phyloP scores from a whole-genome alignment of 2,888 invertebrate species.

The Chymomyza caudatula region DNA sequence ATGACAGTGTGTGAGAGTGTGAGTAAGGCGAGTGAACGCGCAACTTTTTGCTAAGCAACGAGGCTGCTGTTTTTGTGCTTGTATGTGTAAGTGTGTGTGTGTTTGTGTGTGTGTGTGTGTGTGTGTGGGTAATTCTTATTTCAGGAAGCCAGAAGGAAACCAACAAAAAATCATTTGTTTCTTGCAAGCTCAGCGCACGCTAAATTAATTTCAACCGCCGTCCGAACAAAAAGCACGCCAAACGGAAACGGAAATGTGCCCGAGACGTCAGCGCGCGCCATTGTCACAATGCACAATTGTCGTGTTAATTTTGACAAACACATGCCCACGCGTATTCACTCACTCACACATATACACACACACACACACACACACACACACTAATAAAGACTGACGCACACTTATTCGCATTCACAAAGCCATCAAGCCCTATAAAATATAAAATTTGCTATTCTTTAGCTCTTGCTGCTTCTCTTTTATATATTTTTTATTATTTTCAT shows the following conservation, averaged over 20 bases:
- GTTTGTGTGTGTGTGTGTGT: neutral
- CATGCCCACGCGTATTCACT: conserved; percentile 54
- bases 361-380: neutral
- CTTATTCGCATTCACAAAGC: conserved; percentile 1
- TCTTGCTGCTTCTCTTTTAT: conserved; percentile 8
- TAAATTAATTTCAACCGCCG: conserved; percentile 63
- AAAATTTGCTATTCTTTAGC: conserved; percentile 42
- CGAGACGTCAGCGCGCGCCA: conserved; percentile 51
- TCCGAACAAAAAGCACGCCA: conserved; percentile 56
- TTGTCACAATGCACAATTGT: conserved; percentile 55
- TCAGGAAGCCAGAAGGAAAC: conserved; percentile 46
- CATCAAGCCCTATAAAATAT: conserved; percentile 25
- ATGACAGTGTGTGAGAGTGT: conserved; percentile 48
- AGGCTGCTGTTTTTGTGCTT: neutral
- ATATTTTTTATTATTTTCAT: neutral
- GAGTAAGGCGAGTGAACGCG: neutral
- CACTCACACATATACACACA: neutral
- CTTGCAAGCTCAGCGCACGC: conserved; percentile 68
- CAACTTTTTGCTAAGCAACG: neutral
- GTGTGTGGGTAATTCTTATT: conserved; percentile 38
- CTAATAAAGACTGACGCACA: neutral
- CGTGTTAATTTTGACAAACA: conserved; percentile 69
- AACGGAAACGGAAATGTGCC: conserved; percentile 69
- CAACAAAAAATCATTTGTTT: conserved; percentile 63
- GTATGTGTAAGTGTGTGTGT: no score